Percentiles rank a stretch among this genome's conserved stretches.
These are phyloP conservation scores for Caenorhabditis briggsae DNA, from an alignment of 1,140 invertebrate species.

Conservation along the genomic window DNA sequence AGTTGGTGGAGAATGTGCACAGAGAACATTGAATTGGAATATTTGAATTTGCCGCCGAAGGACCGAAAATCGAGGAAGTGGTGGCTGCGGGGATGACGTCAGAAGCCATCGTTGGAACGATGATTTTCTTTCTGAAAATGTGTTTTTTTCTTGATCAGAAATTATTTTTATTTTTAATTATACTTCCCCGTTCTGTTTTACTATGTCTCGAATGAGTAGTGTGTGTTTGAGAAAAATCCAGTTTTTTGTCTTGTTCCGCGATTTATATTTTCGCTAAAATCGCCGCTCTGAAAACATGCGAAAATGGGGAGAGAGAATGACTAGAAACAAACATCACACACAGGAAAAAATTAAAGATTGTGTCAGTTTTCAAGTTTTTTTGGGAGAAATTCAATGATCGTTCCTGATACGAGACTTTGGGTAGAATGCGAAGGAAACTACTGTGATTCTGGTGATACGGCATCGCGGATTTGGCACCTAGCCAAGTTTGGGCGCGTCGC, in stretches of 20 bases:
- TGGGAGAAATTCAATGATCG: too few relatives aligned
- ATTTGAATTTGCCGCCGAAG: not conserved
- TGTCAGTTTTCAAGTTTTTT: too few relatives aligned
- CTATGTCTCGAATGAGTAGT: not conserved
- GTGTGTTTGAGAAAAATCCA: not conserved
- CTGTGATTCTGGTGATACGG: too few relatives aligned
- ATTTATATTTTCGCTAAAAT: constrained; percentile 31
- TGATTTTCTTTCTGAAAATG: constrained; percentile 28
- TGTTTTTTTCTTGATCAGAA: not conserved
- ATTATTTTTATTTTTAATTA: not conserved
- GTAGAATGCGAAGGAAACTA: too few relatives aligned
- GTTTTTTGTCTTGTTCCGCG: constrained; percentile 17
- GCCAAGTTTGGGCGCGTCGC: too few relatives aligned
- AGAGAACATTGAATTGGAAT: constrained; percentile 26
- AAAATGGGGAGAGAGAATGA: too few relatives aligned
- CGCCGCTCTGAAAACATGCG: not conserved
- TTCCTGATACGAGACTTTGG: too few relatives aligned
- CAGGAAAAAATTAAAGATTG: not conserved
- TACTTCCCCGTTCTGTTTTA: constrained; percentile 26
- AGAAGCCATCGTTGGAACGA: constrained; percentile 4
- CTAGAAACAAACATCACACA: constrained; percentile 11
- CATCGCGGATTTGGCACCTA: too few relatives aligned
- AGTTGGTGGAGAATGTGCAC: constrained; percentile 32
- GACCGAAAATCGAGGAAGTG: not conserved
- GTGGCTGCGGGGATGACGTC: not conserved